Base-by-base conservation (phyloP, 2,797 vertebrate genomes). In the Steatocranus sp. region DNA sequence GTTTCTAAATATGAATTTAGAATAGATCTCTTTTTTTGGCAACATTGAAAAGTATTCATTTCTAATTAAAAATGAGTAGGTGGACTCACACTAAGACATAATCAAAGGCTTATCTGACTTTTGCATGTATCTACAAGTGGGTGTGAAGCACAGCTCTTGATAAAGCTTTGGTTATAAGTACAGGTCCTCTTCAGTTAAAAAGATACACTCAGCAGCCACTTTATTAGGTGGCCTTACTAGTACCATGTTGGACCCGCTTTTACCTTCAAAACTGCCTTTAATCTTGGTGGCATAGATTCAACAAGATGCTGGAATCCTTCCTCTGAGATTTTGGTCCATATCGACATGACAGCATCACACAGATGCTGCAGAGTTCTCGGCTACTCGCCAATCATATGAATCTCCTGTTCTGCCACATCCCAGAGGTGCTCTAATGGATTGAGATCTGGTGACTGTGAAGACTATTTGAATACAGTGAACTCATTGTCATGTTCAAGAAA, bases 61-160 rank as follows among this genome's bases (percentile, higher is more conserved):
- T 68, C 63, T 25, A 41, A 10, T 68, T 23, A 15, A 38, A 66
- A 68, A 25, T 0, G 3, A 66, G 34, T 23, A 38, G 34, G 61
- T 66, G 34, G n/a, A 38, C 7, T 38, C 34, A 63, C 18, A 38
- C 61, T 66, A 66, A 8, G n/a, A 38, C 32, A 38, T 14, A 14
- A 66, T 66, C 7, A 66, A 66, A 38, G 58, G 3, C n/a, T 66
- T 66, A 66, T 66, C 61, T 66, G 34, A 38, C 61, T 15, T 66
- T 38, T 66, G 61, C 34, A 6, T 20, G 61, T 38, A 66, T 66
- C 34, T 66, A 2, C n/a, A 66, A 66, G 11, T 66, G 61, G 61
- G 34, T 66, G n/a, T 63, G 11, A 38, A 15, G n/a, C 34, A 8
- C 61, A 38, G 61, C 61, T 66, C n/a, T 38, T 66, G 61, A 66